Percentiles rank a stretch among this genome's conserved stretches.
Conservation (phyloP, 2,113 vertebrate species). For the Cottus gobio region DNA sequence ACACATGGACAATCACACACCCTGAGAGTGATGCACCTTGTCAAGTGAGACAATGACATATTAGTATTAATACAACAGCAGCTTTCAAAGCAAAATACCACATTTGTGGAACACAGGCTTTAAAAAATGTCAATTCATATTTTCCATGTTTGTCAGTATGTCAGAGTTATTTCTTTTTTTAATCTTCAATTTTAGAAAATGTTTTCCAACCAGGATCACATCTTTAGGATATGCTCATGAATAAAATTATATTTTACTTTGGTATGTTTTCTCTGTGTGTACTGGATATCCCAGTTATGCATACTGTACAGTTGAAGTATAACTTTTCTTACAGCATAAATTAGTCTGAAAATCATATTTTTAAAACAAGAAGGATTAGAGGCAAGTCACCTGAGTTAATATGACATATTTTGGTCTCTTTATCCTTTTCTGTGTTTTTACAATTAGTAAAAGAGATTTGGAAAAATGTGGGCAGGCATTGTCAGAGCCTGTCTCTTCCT, state of each 20-base stretch:
- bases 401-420: constrained; percentile 2
- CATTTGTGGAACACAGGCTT: constrained; percentile 16
- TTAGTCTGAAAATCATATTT: constrained; percentile 18
- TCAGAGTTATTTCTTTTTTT: background rate
- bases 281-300: constrained; percentile 35
- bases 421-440: background rate
- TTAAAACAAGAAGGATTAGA: background rate
- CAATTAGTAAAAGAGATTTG: background rate
- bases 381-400: background rate
- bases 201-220: background rate
- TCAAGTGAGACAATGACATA: constrained; percentile 13
- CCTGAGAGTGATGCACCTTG: constrained; percentile 14
- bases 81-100: constrained; percentile 35
- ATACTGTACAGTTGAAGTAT: background rate
- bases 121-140: constrained; percentile 19
- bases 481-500: background rate
- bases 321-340: constrained; percentile 27
- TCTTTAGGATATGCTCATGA: constrained; percentile 6
- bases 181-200: background rate
- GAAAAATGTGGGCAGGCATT: background rate
- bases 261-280: constrained; percentile 10
- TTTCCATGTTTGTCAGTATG: constrained; percentile 22
- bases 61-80: constrained; percentile 2
- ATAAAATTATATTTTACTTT: constrained; percentile 19
- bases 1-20: background rate